Conservation (phyloP, 2,797 vertebrate genomes). For the Poeciliopsis infans region DNA sequence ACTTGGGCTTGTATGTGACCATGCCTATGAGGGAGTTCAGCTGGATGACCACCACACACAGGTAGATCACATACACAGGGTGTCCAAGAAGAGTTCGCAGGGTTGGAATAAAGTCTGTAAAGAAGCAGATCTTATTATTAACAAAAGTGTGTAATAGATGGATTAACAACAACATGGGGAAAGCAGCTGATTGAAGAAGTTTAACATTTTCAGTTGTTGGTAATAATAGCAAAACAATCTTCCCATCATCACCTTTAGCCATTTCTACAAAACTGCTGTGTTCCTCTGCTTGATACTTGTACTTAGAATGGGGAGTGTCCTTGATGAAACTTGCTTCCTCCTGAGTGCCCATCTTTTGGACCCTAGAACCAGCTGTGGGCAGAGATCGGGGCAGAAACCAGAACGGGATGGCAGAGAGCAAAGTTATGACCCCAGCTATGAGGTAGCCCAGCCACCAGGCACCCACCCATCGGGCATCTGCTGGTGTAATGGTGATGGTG, state of each 20-base stretch:
- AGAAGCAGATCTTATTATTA: not conserved
- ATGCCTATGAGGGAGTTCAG: slow-evolving; percentile 83
- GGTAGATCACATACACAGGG: slow-evolving; percentile 80
- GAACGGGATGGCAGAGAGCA: slow-evolving; percentile 87
- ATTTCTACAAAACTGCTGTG: slow-evolving; percentile 73
- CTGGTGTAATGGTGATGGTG: slow-evolving; percentile 85
- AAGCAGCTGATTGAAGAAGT: not conserved
- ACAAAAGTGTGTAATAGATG: not conserved
- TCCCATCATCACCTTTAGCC: slow-evolving; percentile 75
- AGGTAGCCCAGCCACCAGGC: slow-evolving; percentile 95
- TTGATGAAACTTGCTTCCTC: slow-evolving; percentile 69
- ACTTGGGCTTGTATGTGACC: slow-evolving; percentile 89
- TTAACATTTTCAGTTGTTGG: not conserved
- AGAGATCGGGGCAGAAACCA: slow-evolving; percentile 87
- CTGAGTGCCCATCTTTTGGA: slow-evolving; percentile 44
- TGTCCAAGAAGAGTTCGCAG: slow-evolving; percentile 85
- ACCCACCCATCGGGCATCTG: slow-evolving; percentile 93
- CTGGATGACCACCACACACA: slow-evolving; percentile 80
- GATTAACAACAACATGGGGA: not conserved
- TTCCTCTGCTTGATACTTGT: slow-evolving; percentile 69
- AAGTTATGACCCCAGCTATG: slow-evolving; percentile 74
- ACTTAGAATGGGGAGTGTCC: slow-evolving; percentile 55
- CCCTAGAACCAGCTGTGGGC: slow-evolving; percentile 42
- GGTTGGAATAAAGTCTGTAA: slow-evolving; percentile 85
- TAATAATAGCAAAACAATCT: not conserved